Conservation (phyloP, 1,140 invertebrate genomes). For the Cherax destructor region DNA sequence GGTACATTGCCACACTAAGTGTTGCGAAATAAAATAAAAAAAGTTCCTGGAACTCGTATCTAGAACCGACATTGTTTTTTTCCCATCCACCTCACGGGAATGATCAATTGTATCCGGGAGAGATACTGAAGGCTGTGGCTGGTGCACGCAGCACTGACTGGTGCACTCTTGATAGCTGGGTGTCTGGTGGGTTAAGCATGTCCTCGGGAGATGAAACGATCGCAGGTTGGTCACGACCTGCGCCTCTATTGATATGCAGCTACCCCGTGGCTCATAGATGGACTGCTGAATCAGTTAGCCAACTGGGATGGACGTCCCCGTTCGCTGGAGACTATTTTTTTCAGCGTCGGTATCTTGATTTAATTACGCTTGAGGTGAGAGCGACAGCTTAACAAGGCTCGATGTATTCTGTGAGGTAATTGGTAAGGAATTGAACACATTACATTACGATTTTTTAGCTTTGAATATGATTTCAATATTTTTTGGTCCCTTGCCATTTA, state of each 20-base stretch:
- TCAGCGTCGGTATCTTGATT: too few species aligned
- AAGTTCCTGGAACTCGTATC: too few species aligned
- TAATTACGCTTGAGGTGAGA: too few species aligned
- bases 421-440: too few species aligned
- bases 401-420: too few species aligned
- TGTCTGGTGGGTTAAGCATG: background rate
- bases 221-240: slow-evolving; percentile 1
- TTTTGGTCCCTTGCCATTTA: too few species aligned
- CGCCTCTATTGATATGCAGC: background rate
- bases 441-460: too few species aligned
- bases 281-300: background rate
- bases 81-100: background rate
- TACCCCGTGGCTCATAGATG: background rate
- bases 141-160: background rate
- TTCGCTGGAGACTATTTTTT: too few species aligned
- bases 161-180: background rate
- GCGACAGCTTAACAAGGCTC: too few species aligned
- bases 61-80: too few species aligned
- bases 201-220: background rate
- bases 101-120: slow-evolving; percentile 33
- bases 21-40: slow-evolving; percentile 8
- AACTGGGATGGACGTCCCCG: background rate
- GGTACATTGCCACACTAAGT: slow-evolving; percentile 1
- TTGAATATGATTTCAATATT: too few species aligned
- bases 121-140: slow-evolving; percentile 4